Evolutionary conservation across 2,113 vertebrate genomes (phyloP).

Genomic region (Petaurus breviceps): DNA sequence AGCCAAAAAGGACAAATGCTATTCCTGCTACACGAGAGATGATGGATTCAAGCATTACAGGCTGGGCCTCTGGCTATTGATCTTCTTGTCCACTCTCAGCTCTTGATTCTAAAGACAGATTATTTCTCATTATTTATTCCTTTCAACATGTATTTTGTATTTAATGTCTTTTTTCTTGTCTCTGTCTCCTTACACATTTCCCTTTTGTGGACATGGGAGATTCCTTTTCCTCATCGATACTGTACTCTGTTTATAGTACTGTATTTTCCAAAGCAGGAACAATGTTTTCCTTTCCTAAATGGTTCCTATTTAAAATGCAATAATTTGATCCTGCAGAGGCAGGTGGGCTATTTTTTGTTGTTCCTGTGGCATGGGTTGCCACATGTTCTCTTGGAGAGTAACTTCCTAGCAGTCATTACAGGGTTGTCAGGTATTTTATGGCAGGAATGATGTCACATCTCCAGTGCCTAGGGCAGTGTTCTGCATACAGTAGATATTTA

Average conservation of each 20-base stretch:
- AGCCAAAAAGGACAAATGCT: background rate
- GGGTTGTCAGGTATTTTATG: background rate
- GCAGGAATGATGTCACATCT: background rate
- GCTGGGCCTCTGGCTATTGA: background rate
- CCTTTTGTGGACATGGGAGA: background rate
- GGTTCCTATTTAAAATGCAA: background rate
- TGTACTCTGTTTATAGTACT: background rate
- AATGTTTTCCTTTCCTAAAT: background rate
- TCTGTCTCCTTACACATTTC: background rate
- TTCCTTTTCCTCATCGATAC: background rate
- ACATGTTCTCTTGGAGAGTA: background rate
- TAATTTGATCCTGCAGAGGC: background rate
- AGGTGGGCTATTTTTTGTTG: background rate
- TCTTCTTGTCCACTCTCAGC: background rate
- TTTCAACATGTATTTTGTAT: background rate
- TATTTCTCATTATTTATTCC: background rate
- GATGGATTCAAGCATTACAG: background rate
- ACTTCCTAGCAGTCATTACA: background rate
- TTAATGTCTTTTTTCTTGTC: background rate
- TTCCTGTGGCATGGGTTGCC: background rate
- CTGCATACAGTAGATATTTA: background rate
- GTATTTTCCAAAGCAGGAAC: background rate
- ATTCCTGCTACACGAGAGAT: background rate
- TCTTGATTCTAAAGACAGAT: background rate
- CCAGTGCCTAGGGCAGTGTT: background rate